Evolutionary conservation across 2,797 vertebrate species (phyloP), one percentile per base, ranked within the genome.

Genomic region (Erpetoichthys calabaricus): DNA sequence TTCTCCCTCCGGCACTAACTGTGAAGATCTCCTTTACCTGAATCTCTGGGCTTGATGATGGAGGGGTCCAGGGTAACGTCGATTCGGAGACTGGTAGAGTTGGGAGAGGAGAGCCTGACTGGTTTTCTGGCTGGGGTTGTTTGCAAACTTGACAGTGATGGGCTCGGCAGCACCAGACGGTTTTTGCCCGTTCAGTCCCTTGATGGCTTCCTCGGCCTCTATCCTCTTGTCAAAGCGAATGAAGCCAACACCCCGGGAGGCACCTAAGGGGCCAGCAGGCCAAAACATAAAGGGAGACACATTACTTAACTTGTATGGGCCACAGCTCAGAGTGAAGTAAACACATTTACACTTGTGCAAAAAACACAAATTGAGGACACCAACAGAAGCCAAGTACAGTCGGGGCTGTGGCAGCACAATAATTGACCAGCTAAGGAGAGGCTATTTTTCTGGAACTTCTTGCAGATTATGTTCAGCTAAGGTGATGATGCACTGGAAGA

Each of bases 211-310:
- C 82, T 99, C 96, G 57, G 96, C 96, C 77, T 99, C 96, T 81
- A 99, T 97, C 86, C 96, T 95, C 86, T 98, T 98, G 89, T 98
- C 96, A 83, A 99, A 99, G 79, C 95, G 96, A 73, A 99, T 99
- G 84, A 99, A 99, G 75, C 95, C 96, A 73, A 98, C 96, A 72
- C 96, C 95, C 84, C 96, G 90, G 74, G 96, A 99, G 68, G 95
- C 95, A 79, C 96, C 96, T 99, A 84, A 68, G 77, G 82, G 83
- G 81, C 83, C 78, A 86, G 76, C 76, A 86, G 67, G 84, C 77
- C 83, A 85, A 55, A 82, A 77, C 68, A 64, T 25, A 25, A 25
- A 25, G 25, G 25, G 25, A 25, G 25, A 25, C 25, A 25, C 25
- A 25, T 25, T 79, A 85, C 77, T 81, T 47, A n/a, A 54, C 53